A percentile compares a stretch with the other conserved stretches of the same genome.
These are phyloP conservation scores for Hippocampus abdominalis DNA, from an alignment of 2,113 vertebrate genomes.

Conservation along the genomic window DNA sequence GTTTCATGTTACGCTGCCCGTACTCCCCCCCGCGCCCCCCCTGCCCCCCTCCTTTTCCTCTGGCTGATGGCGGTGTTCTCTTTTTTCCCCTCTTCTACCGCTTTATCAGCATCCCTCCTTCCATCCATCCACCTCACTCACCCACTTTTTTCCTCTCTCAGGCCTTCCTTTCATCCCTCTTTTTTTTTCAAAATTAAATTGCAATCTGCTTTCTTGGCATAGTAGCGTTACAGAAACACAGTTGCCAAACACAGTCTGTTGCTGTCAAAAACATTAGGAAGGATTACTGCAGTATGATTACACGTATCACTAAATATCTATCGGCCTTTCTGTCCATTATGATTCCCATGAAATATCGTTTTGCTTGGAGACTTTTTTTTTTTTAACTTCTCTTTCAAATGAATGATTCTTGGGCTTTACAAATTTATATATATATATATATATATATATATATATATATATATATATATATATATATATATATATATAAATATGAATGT, in stretches of 20 bases:
- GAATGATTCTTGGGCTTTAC: background rate
- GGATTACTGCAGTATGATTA: background rate
- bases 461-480: too few species aligned
- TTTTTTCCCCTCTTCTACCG: conserved; percentile 1
- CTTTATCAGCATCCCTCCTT: conserved; percentile 6
- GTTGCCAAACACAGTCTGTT: background rate
- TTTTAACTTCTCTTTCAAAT: background rate
- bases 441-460: too few species aligned
- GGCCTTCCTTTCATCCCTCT: conserved; percentile 8
- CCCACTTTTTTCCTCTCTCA: background rate
- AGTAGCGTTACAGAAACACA: background rate
- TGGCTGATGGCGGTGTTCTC: background rate
- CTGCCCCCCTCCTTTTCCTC: background rate
- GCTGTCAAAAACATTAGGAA: background rate
- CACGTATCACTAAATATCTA: background rate
- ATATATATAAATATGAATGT: too few species aligned
- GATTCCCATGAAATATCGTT: background rate
- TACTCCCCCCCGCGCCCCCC: background rate
- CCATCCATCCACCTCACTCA: background rate
- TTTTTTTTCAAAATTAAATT: conserved; percentile 5
- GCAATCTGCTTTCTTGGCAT: conserved; percentile 6
- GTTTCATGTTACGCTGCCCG: conserved; percentile 27
- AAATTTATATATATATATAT: too few species aligned
- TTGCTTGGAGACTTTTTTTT: background rate
- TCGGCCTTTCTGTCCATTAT: background rate